Conservation (phyloP, 2,113 vertebrate genomes). For the Chaetorhynchus papuensis region DNA sequence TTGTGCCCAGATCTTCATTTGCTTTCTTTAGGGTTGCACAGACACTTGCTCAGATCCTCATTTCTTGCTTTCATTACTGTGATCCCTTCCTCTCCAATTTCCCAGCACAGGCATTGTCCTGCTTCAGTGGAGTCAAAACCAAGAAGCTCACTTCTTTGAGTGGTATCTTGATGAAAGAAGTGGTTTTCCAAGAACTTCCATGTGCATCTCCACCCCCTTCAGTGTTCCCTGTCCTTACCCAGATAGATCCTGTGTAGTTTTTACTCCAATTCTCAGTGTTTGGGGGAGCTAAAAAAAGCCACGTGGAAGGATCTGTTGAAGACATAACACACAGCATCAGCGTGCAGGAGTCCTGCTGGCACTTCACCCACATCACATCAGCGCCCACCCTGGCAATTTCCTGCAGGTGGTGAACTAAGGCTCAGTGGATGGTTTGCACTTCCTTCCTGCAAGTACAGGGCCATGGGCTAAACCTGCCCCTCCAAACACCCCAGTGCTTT, state of each 20-base stretch:
- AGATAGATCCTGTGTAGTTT: background rate
- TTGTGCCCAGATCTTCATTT: background rate
- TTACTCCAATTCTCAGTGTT: background rate
- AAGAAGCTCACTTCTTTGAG: background rate
- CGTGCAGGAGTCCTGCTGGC: background rate
- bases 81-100: background rate
- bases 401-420: background rate
- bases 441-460: background rate
- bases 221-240: background rate
- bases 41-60: background rate
- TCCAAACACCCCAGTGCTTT: background rate
- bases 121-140: background rate
- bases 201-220: background rate
- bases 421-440: background rate
- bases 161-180: background rate
- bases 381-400: background rate
- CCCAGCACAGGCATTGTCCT: background rate
- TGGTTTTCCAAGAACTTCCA: background rate
- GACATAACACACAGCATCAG: background rate
- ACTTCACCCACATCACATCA: background rate
- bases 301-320: background rate
- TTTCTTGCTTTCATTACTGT: background rate
- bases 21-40: background rate
- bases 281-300: background rate
- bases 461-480: background rate